Evolutionary conservation across 2,888 invertebrate genomes (phyloP).

Genomic region (Emmelina monodactyla): DNA sequence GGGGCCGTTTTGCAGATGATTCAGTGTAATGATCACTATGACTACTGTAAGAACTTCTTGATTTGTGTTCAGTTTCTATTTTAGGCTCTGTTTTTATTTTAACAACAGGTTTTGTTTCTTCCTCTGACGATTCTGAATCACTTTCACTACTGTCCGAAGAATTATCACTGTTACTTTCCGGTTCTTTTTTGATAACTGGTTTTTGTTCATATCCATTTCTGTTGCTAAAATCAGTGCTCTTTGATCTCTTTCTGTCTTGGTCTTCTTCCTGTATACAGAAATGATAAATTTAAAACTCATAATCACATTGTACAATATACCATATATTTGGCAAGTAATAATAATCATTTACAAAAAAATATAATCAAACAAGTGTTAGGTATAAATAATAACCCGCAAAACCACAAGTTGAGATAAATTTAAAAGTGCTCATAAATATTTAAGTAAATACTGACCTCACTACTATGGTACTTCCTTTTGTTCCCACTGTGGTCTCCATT

Average conservation of each 20-base stretch:
- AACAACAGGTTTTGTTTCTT: slow-evolving; percentile 24
- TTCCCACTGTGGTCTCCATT: slow-evolving; percentile 40
- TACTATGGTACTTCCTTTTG: slow-evolving; percentile 45
- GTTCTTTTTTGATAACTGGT: slow-evolving; percentile 26
- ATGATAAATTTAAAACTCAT: neutral
- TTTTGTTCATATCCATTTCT: slow-evolving; percentile 30
- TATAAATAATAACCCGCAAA: no score
- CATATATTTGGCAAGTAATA: no score
- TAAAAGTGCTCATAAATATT: slow-evolving; percentile 8
- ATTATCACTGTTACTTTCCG: slow-evolving; percentile 24
- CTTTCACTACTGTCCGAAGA: slow-evolving; percentile 29
- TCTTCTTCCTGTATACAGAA: slow-evolving; percentile 40
- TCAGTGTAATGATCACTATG: slow-evolving; percentile 18
- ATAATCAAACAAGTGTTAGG: no score
- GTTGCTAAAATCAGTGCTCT: slow-evolving; percentile 31
- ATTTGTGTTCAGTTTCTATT: slow-evolving; percentile 9
- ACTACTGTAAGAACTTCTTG: slow-evolving; percentile 26
- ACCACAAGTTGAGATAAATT: neutral
- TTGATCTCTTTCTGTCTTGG: slow-evolving; percentile 32
- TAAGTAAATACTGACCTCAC: slow-evolving; percentile 43
- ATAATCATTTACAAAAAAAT: no score
- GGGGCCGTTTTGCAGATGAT: slow-evolving; percentile 26
- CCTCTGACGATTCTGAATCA: slow-evolving; percentile 31
- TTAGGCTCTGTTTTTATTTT: slow-evolving; percentile 18
- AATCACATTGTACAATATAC: no score